Conservation (phyloP, 1,140 invertebrate species). For the Drosophila littoralis region DNA sequence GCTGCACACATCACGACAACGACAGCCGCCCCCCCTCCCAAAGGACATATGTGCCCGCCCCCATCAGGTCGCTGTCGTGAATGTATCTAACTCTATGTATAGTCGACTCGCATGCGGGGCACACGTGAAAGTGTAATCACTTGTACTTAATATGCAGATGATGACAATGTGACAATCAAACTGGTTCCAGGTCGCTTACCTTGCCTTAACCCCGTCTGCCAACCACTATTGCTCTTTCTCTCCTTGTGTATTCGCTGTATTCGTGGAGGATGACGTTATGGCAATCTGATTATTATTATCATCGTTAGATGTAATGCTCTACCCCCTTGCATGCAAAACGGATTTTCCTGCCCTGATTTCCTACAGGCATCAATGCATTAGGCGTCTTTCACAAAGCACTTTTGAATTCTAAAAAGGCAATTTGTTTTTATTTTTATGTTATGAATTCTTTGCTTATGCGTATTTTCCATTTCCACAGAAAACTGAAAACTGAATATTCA, state of each 20-base stretch:
- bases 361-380: slow-evolving; percentile 65
- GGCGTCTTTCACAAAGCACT: slow-evolving; percentile 35
- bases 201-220: slow-evolving; percentile 32
- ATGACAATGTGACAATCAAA: slow-evolving; percentile 82
- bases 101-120: slow-evolving; percentile 4
- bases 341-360: slow-evolving; percentile 46
- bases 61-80: not conserved
- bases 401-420: slow-evolving; percentile 75
- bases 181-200: slow-evolving; percentile 70
- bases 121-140: slow-evolving; percentile 73
- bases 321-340: slow-evolving; percentile 27
- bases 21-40: not conserved
- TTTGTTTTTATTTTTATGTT: slow-evolving; percentile 67
- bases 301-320: slow-evolving; percentile 51
- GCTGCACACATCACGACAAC: slow-evolving; percentile 53
- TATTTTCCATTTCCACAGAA: slow-evolving; percentile 25
- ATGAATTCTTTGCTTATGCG: slow-evolving; percentile 50
- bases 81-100: slow-evolving; percentile 21
- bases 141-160: slow-evolving; percentile 82
- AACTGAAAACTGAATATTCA: not conserved
- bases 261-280: slow-evolving; percentile 39
- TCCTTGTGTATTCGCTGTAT: not conserved
- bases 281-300: slow-evolving; percentile 58
- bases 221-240: slow-evolving; percentile 16
- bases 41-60: slow-evolving; percentile 34